A percentile compares a stretch with the other conserved stretches of the same genome.
Evolutionary conservation across 30 jellyfish, hydroid and myxozoan species (phyloP).

Genomic region (Aurelia aurita): DNA sequence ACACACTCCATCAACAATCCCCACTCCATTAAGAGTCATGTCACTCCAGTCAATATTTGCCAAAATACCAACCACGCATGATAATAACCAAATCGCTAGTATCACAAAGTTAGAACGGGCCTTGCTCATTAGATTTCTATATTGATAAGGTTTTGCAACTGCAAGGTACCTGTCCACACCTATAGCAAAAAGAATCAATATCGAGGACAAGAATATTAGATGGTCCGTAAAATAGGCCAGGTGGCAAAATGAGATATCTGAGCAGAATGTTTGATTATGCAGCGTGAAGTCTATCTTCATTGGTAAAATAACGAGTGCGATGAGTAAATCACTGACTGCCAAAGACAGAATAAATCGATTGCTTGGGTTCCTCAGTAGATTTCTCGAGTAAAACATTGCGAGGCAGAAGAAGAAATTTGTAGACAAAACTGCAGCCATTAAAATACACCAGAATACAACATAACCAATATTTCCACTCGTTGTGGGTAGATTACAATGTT

Average conservation of each 20-base stretch:
- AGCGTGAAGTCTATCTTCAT: conserved; percentile 27
- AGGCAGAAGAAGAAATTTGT: conserved; percentile 47
- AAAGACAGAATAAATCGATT: conserved; percentile 53
- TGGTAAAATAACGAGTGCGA: conserved; percentile 56
- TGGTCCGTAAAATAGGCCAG: conserved; percentile 51
- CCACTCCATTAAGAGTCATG: conserved; percentile 38
- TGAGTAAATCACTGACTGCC: conserved; percentile 72
- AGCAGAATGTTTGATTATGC: conserved; percentile 63
- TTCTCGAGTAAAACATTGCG: conserved; percentile 18
- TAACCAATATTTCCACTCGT: conserved; percentile 18
- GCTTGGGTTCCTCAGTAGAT: conserved; percentile 12
- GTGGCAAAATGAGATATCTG: conserved; percentile 23
- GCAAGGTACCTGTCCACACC: conserved; percentile 80
- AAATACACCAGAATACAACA: conserved; percentile 65
- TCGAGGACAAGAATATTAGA: conserved; percentile 60
- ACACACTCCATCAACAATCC: conserved; percentile 5
- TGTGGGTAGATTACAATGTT: conserved; percentile 27
- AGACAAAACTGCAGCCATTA: conserved; percentile 10
- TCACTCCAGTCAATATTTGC: conserved; percentile 31
- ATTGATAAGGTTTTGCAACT: conserved; percentile 59
- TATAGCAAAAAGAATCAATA: conserved; percentile 67
- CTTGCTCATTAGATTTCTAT: conserved; percentile 38
- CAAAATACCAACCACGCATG: conserved; percentile 43
- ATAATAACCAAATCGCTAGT: conserved; percentile 47
- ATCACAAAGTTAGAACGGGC: conserved; percentile 42